Percentiles rank a stretch among this genome's conserved stretches.
Conservation (phyloP, 2,797 vertebrate genomes). For the Urosaurus nigricauda region DNA sequence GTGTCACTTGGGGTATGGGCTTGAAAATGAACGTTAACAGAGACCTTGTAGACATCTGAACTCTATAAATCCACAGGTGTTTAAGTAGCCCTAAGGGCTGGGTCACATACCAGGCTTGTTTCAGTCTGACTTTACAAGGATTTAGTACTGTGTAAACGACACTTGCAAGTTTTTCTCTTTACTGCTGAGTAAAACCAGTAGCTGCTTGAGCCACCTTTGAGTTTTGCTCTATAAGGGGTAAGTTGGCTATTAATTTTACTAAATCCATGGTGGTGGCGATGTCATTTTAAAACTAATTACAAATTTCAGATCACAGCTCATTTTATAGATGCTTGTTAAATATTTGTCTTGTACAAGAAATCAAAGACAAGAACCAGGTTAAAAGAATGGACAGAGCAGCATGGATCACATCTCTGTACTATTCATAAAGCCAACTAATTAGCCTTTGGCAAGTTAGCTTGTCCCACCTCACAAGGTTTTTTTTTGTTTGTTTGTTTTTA, state of each 20-base stretch:
- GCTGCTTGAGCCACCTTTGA: conserved; percentile 75
- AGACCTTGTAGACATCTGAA: conserved; percentile 80
- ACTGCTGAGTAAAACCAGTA: conserved; percentile 79
- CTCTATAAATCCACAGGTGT: conserved; percentile 85
- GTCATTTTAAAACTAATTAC: conserved; percentile 39
- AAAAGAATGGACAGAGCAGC: neutral
- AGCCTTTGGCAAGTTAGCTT: neutral
- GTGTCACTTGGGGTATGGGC: conserved; percentile 72
- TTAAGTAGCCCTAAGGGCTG: conserved; percentile 80
- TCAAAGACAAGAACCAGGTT: neutral
- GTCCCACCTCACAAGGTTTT: neutral
- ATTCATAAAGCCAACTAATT: neutral
- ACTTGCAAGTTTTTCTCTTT: conserved; percentile 76
- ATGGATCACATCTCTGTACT: neutral
- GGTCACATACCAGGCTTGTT: conserved; percentile 80
- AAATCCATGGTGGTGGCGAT: conserved; percentile 4
- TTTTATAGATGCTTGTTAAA: conserved; percentile 13
- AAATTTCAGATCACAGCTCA: conserved; percentile 31
- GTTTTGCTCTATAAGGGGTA: conserved; percentile 61
- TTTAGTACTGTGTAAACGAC: conserved; percentile 81
- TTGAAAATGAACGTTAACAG: conserved; percentile 79
- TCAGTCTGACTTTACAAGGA: conserved; percentile 81
- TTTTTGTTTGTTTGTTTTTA: too few species aligned
- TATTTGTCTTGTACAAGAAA: rapidly evolving
- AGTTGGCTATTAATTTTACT: conserved; percentile 49